Evolutionary conservation across 1,140 invertebrate species (phyloP), one percentile per base, ranked within the genome.

Genomic region (Procambarus clarkii): DNA sequence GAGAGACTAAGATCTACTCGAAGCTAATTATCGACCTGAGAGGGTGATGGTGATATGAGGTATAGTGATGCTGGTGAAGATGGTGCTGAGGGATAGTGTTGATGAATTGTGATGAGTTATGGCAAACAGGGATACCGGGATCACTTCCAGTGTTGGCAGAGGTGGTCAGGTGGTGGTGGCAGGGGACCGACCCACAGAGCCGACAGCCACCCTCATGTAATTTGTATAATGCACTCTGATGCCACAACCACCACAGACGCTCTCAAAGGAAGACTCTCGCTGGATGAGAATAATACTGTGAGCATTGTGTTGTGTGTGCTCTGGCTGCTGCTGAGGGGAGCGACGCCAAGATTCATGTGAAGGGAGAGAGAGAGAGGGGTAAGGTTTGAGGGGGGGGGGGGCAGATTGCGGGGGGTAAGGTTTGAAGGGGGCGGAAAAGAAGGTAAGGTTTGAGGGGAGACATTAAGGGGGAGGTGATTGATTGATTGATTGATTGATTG

Each of bases 381-480:
- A 34, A 15, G 4, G 80, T 7, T 0, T 15, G 24, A 24, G 5
- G 48, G 3, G 18, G 48, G 44, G 24, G 50, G 18, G 15, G 24
- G 44, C 1, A 7, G 24, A n/a, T 21, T 7, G 8, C 71, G 71
- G 54, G 48, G 69, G n/a, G n/a, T n/a, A n/a, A n/a, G n/a, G n/a
- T n/a, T n/a, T n/a, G n/a, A n/a, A n/a, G n/a, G 45, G n/a, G 83
- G 74, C 21, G 69, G 64, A 85, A 64, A 50, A 71, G 46, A 45
- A 85, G 71, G 74, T 2, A 64, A 85, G n/a, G 45, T 13, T 58
- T 15, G 48, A 24, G 24, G 44, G 69, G 46, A 85, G 60, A 58
- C 54, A n/a, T n/a, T n/a, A n/a, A n/a, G n/a, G n/a, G n/a, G n/a
- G n/a, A n/a, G n/a, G n/a, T n/a, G n/a, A n/a, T n/a, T n/a, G n/a